phyloP scores from a whole-genome alignment of 2,888 invertebrate genomes.

The Aproaerema taeniolella region DNA sequence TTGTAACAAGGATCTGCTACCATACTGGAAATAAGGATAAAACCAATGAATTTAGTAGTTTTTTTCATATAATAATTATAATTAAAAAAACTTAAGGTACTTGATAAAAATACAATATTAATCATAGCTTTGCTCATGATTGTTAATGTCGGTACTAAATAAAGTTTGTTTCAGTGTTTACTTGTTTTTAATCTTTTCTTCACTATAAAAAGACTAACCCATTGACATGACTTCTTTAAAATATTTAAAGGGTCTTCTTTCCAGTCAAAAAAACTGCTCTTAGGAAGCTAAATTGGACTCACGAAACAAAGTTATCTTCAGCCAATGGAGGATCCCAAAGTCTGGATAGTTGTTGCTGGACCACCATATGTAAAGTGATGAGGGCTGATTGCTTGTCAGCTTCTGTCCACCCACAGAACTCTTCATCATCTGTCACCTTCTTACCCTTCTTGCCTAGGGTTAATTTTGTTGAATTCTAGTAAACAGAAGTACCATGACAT shows the following conservation, averaged over 20 bases:
- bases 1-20: constrained; percentile 87
- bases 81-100: no score
- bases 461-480: constrained; percentile 64
- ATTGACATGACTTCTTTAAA: no score
- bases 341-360: constrained; percentile 83
- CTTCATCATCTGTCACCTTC: constrained; percentile 60
- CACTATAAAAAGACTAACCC: no score
- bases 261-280: no score
- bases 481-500: neutral
- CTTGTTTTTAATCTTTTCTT: no score
- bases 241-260: no score
- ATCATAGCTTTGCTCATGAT: no score
- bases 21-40: constrained; percentile 78
- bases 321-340: constrained; percentile 91
- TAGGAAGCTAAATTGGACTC: no score
- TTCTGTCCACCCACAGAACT: constrained; percentile 82
- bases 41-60: neutral
- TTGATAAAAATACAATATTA: no score
- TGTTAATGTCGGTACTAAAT: no score
- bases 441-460: constrained; percentile 66
- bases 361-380: constrained; percentile 79
- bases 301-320: constrained; percentile 91
- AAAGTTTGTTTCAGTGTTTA: no score
- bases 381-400: constrained; percentile 81
- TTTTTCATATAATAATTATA: constrained; percentile 1